Percentiles rank a stretch among this genome's conserved stretches.
Evolutionary conservation across 2,888 invertebrate genomes (phyloP).

Genomic region (Mesodorylaimus sp.): DNA sequence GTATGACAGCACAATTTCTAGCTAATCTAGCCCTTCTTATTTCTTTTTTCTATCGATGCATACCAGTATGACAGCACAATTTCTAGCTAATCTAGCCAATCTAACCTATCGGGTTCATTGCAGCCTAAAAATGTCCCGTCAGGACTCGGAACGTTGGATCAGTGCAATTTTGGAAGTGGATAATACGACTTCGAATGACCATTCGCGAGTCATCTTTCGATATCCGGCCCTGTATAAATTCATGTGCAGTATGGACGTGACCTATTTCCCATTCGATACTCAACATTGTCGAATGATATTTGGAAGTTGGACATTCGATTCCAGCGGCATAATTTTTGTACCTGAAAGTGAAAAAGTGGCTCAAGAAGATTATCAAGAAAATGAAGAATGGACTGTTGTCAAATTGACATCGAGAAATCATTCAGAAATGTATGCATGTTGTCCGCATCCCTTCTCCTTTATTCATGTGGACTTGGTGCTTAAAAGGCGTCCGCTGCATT

Average conservation of each 20-base stretch:
- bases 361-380: neutral
- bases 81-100: no score
- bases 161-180: neutral
- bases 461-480: neutral
- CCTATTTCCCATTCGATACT: constrained; percentile 60
- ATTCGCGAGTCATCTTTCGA: neutral
- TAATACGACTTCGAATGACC: neutral
- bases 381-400: neutral
- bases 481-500: neutral
- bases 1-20: no score
- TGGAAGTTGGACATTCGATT: neutral
- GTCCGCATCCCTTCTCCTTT: no score
- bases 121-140: neutral
- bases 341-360: neutral
- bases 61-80: no score
- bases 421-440: no score
- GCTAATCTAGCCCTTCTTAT: no score
- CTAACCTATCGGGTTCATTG: no score
- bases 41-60: no score
- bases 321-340: neutral
- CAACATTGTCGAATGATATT: constrained; percentile 42
- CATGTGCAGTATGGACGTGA: constrained; percentile 60
- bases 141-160: neutral
- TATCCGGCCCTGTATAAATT: constrained; percentile 45
- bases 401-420: neutral